phyloP scores from a whole-genome alignment of 2,113 vertebrate genomes.

The Tychaedon coryphoeus region DNA sequence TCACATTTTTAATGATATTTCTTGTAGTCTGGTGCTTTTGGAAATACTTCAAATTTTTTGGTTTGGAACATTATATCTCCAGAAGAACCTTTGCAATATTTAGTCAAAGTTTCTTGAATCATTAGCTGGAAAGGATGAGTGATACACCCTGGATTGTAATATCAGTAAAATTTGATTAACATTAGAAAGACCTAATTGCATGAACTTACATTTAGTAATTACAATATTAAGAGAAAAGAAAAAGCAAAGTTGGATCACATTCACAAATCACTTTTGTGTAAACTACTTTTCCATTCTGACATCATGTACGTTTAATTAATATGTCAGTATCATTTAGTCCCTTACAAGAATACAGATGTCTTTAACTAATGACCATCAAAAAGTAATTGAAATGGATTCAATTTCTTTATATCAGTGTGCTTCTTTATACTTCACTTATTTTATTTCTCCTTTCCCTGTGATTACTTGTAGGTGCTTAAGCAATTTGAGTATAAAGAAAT shows the following conservation, averaged over 20 bases:
- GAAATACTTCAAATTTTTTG: background rate
- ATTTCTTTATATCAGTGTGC: background rate
- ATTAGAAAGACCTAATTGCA: background rate
- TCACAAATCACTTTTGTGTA: background rate
- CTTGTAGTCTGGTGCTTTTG: background rate
- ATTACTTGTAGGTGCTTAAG: background rate
- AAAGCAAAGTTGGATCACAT: background rate
- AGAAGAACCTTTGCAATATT: background rate
- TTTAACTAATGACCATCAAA: background rate
- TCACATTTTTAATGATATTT: background rate
- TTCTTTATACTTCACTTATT: constrained; percentile 14
- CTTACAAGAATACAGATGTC: background rate
- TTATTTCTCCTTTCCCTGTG: background rate
- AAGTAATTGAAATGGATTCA: background rate
- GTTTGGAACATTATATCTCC: background rate
- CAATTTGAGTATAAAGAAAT: constrained; percentile 15
- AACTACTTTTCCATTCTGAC: background rate
- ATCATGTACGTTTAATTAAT: background rate
- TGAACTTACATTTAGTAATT: background rate
- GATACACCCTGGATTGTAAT: background rate
- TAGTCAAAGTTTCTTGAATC: background rate
- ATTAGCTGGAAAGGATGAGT: background rate
- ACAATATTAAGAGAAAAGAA: background rate
- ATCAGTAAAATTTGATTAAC: background rate
- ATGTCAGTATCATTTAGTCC: background rate